A percentile compares a stretch with the other conserved stretches of the same genome.
phyloP scores from a whole-genome alignment of 2,113 vertebrate species.

The Excalfactoria chinensis region DNA sequence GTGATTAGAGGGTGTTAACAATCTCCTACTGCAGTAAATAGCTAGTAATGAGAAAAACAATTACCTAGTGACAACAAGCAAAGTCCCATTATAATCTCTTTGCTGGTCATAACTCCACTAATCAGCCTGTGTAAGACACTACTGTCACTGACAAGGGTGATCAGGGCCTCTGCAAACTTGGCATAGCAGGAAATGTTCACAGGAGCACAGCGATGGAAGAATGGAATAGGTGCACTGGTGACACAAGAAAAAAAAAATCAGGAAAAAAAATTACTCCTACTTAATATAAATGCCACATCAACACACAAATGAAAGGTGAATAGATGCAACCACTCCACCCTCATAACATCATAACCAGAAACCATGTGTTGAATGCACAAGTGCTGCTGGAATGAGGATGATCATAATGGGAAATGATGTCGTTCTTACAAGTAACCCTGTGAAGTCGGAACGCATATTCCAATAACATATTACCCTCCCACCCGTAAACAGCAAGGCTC shows the following conservation, averaged over 20 bases:
- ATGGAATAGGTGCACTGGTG: slow-evolving; percentile 92
- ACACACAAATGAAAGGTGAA: slow-evolving; percentile 87
- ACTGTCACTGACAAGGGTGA: slow-evolving; percentile 97
- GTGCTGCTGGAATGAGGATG: slow-evolving; percentile 74
- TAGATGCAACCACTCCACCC: slow-evolving; percentile 78
- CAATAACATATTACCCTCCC: slow-evolving; percentile 68
- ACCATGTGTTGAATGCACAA: slow-evolving; percentile 72
- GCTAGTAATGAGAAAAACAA: slow-evolving; percentile 87
- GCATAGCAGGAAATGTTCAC: slow-evolving; percentile 96
- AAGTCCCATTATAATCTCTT: slow-evolving; percentile 98
- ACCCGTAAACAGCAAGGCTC: slow-evolving; percentile 40
- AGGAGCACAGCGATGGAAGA: slow-evolving; percentile 98
- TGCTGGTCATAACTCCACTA: slow-evolving; percentile 95
- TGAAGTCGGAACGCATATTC: slow-evolving; percentile 63
- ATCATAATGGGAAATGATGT: slow-evolving; percentile 69
- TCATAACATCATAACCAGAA: slow-evolving; percentile 69
- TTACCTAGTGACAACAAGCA: slow-evolving; percentile 97
- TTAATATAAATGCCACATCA: slow-evolving; percentile 89
- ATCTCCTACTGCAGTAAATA: slow-evolving; percentile 77
- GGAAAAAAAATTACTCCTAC: slow-evolving; percentile 91
- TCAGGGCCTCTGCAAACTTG: slow-evolving; percentile 95
- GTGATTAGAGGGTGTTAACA: slow-evolving; percentile 71
- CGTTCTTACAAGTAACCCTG: slow-evolving; percentile 62
- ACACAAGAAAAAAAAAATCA: slow-evolving; percentile 89
- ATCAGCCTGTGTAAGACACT: slow-evolving; percentile 96